Evolutionary conservation across 2,888 invertebrate genomes (phyloP).

Genomic region (Steinernema scapterisci): DNA sequence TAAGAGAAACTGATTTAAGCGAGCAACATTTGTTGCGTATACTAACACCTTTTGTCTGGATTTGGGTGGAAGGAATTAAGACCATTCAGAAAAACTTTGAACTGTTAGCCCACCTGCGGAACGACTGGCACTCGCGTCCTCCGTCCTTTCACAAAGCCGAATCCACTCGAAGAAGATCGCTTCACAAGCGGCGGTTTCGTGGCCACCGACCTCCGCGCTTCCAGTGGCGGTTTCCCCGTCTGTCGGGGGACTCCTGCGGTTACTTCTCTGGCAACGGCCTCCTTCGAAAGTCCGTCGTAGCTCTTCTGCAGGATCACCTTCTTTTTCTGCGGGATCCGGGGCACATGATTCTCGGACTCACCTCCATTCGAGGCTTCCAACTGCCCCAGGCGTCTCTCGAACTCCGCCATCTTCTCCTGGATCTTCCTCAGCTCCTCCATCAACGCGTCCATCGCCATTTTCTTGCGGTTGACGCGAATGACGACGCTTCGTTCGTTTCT

Average conservation of each 20-base stretch:
- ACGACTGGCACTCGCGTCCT: neutral
- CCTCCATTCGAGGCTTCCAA: neutral
- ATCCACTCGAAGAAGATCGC: neutral
- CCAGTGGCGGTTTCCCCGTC: neutral
- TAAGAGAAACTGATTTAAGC: too few relatives aligned
- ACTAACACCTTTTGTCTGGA: too few relatives aligned
- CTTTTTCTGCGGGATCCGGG: neutral
- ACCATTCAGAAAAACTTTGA: neutral
- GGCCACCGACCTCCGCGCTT: neutral
- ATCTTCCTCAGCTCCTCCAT: constrained; percentile 10
- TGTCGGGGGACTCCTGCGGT: neutral
- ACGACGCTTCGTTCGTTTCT: neutral
- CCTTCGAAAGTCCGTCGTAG: neutral
- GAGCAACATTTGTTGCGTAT: too few relatives aligned
- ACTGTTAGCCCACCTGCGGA: neutral
- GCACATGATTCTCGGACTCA: neutral
- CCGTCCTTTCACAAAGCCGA: neutral
- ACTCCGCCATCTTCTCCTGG: neutral
- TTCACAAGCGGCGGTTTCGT: neutral
- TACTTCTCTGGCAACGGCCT: neutral
- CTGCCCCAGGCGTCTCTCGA: neutral
- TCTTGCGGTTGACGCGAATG: neutral
- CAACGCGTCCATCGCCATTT: neutral
- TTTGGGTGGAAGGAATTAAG: too few relatives aligned
- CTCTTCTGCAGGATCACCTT: constrained; percentile 23